Evolutionary conservation across 2,888 invertebrate genomes (phyloP), one percentile per base, ranked within the genome.

Genomic region (Idaea dimidiata): DNA sequence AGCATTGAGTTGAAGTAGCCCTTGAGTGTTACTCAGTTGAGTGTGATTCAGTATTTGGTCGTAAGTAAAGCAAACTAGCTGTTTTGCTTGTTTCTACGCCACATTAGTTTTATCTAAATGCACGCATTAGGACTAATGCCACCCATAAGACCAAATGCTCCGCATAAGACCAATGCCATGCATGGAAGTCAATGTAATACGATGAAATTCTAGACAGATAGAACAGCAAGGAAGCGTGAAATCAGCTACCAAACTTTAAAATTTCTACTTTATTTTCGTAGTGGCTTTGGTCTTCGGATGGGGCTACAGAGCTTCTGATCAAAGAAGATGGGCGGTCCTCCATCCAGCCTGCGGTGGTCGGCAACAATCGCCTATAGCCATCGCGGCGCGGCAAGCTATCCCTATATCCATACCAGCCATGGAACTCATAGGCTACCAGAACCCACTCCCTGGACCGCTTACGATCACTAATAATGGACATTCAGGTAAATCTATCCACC

Each of bases 401-500:
- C 93, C 94, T 55, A 87, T 95, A 56, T 93, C 94, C 6, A 94
- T 96, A 77, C 96, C 96, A 0, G 95, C 96, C 7, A 91, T 96
- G 78, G 96, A 96, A 81, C 94, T 95, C 86, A 93, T 95, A 71
- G 95, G 95, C 16, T 96, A 95, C 84, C 95, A 95, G 78, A 94
- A 96, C 83, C 93, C 94, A 14, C 83, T 96, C 59, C 94, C 95
- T 6, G 93, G 93, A 59, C 95, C 95, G 4, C 83, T 96, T 32
- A 93, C 93, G 59, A 88, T 95, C 66, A 93, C 93, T 58, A 96
- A 96, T 76, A 96, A 95, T 74, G 96, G 96, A 4, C 95, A 96
- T 82, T 95, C 96, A 74, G 95, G 96, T 94, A 84, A 73, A n/a
- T n/a, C 16, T 58, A 17, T 24, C 16, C 57, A 43, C 53, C 61